Evolutionary conservation across 2,113 vertebrate species (phyloP).

Genomic region (Sapayoa aenigma): DNA sequence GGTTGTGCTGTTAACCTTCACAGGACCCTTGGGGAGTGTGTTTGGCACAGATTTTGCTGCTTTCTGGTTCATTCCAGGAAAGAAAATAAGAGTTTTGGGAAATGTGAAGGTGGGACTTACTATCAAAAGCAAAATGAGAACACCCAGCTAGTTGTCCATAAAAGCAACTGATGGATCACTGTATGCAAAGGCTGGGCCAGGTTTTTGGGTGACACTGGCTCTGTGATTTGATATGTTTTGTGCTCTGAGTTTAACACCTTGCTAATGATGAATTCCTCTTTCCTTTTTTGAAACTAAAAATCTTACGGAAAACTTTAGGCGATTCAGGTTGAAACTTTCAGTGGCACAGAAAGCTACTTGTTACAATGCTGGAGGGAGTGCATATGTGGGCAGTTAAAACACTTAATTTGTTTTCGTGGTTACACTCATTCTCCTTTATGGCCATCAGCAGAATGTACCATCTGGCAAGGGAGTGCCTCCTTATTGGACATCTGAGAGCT

Average conservation of each 20-base stretch:
- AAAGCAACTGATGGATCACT: not conserved
- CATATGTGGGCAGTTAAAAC: not conserved
- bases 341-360: not conserved
- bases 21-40: not conserved
- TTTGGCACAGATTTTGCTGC: not conserved
- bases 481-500: not conserved
- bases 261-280: not conserved
- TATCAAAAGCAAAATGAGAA: not conserved
- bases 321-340: not conserved
- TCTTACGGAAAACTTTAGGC: not conserved
- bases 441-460: not conserved
- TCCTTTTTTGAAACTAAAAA: not conserved
- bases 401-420: accelerated
- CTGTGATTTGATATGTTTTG: not conserved
- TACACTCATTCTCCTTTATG: not conserved
- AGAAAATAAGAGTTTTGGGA: not conserved
- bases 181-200: not conserved
- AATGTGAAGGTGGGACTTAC: not conserved
- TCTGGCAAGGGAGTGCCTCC: not conserved
- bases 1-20: not conserved
- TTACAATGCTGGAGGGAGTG: not conserved
- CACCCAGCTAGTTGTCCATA: not conserved
- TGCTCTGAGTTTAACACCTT: not conserved
- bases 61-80: not conserved
- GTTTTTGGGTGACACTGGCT: not conserved